Evolutionary conservation across 35 echinoderm and acorn worm genomes (phyloP), one percentile per base, ranked within the genome.

Genomic region (Apostichopus japonicus): DNA sequence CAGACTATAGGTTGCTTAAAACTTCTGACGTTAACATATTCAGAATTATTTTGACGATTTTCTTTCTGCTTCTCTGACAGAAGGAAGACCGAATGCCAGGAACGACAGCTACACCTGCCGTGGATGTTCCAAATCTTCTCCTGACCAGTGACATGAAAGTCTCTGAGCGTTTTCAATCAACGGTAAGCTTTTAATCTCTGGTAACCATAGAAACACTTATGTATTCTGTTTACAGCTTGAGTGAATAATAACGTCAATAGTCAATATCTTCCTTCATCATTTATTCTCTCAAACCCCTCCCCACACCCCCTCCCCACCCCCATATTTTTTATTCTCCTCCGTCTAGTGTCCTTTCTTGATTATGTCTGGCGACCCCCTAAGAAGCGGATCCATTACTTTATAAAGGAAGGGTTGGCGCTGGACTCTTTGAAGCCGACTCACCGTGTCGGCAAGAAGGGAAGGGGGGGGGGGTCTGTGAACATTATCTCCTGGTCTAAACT

Each of bases 61-160:
- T 44, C 11, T 9, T 19, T 67, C 33, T 44, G 33, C 33, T 44
- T 44, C 4, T 44, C 2, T 44, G 33, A 57, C 81, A 84, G 81
- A 59, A 59, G 24, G 8, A 8, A 11, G 54, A 55, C 22, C 53
- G 81, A 57, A 9, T 84, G 2, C 81, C 81, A 55, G 23, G 17
- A 17, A 4, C 17, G 4, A 3, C 8, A 11, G 53, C 17, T 4
- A 11, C 21, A 4, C 27, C 54, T 16, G 53, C 16, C 22, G 81
- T 84, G 6, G 53, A 56, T 57, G 55, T 84, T 10, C 81, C 81
- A 10, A 84, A 84, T 13, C 55, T 84, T 84, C 56, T 84, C 16
- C 54, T 59, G 3, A 84, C 53, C 9, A n/a, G 8, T 1, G 17
- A 83, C 21, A 19, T 84, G 54, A 58, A 1, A 10, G 4, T 9